These are phyloP conservation scores for Syngnathus typhle DNA, from an alignment of 2,113 vertebrate species.

Conservation along the genomic window DNA sequence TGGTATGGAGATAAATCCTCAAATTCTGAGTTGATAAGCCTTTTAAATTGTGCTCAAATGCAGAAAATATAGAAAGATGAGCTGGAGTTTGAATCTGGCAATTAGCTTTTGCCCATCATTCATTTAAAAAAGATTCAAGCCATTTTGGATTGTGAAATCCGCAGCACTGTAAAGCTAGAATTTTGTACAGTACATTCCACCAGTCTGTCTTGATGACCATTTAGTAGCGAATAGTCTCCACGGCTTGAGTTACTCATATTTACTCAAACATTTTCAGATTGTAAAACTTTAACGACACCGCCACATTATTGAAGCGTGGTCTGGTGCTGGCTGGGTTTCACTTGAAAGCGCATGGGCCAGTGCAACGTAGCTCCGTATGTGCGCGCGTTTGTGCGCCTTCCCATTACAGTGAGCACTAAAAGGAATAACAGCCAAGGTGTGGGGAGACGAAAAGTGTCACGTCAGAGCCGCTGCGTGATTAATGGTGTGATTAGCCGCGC, in stretches of 20 bases:
- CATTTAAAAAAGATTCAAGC: no score
- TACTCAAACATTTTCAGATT: not conserved
- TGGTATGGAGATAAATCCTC: not conserved
- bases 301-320: not conserved
- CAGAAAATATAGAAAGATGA: slow-evolving; percentile 18
- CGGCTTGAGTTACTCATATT: not conserved
- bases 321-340: slow-evolving; percentile 6
- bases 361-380: slow-evolving; percentile 18
- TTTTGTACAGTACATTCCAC: not conserved
- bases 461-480: slow-evolving; percentile 51
- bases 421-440: slow-evolving; percentile 66
- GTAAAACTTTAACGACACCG: not conserved
- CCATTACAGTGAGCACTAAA: slow-evolving; percentile 52
- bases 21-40: slow-evolving; percentile 9
- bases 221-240: no score
- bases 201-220: no score
- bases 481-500: slow-evolving; percentile 63
- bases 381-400: slow-evolving; percentile 21
- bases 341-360: slow-evolving; percentile 25
- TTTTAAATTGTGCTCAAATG: slow-evolving; percentile 4
- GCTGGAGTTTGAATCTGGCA: slow-evolving; percentile 17
- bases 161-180: not conserved
- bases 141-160: not conserved
- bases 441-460: slow-evolving; percentile 59
- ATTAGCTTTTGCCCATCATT: no score